Base-by-base conservation (phyloP, 2,113 vertebrate genomes). In the Siniperca chuatsi region DNA sequence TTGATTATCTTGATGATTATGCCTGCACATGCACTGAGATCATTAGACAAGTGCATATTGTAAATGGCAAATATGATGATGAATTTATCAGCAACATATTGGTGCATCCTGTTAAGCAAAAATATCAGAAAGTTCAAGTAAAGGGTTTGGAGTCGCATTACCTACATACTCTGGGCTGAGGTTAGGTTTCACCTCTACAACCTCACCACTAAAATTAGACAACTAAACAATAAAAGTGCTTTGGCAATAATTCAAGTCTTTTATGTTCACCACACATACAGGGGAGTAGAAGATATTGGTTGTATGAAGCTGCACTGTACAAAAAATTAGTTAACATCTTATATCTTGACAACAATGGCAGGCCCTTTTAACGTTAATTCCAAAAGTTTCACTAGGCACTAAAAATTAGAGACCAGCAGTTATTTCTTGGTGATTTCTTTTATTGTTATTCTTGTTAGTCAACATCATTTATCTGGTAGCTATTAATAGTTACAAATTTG, bases 161-260 rank as follows among this genome's bases (percentile, higher is more conserved):
- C 13, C 35, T 48, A 87, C 50, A 81, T 73, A n/a, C 68, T 89
- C 77, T 62, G 75, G 80, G n/a, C 76, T 81, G 70, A 61, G 16
- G 48, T 70, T 76, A 74, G 44, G 72, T 78, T 78, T 80, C 40
- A 48, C 61, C 70, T 87, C 60, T 65, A 50, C 37, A 71, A 68
- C 40, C 66, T 75, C 78, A 37, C 54, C 68, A 66, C 44, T 75
- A 78, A 83, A n/a, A 86, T 78, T 25, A 77, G 52, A 83, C 66
- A 74, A 87, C 29, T 21, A 58, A 64, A 84, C 67, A 70, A 77
- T 82, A 84, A 94, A 95, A 93, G 94, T 95, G 93, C 94, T 94
- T 94, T 95, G 93, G 93, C 87, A 93, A 91, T 78, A 87, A 88
- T 95, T 95, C 92, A 94, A 94, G 93, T 93, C 90, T 92, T 89